Evolutionary conservation across 2,113 vertebrate genomes (phyloP).

Genomic region (Struthidea cinerea): DNA sequence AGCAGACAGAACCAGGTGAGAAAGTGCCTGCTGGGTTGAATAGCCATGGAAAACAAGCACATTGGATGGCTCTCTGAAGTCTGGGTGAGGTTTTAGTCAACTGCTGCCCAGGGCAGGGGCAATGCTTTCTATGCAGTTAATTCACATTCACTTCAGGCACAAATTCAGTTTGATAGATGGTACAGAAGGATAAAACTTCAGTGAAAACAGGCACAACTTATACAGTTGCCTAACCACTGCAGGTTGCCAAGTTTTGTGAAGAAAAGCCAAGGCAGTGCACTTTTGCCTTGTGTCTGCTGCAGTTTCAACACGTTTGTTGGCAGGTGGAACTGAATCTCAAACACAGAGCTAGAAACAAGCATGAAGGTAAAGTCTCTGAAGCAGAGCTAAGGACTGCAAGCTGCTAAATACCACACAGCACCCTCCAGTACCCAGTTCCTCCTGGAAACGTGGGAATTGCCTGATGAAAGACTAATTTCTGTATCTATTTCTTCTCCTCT

Average conservation of each 20-base stretch:
- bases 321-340: not conserved
- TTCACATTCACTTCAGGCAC: not conserved
- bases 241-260: not conserved
- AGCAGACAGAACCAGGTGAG: not conserved
- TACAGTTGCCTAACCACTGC: not conserved
- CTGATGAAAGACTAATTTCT: not conserved
- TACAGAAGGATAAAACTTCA: rapidly evolving
- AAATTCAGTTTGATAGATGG: not conserved
- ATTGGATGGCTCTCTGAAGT: not conserved
- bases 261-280: not conserved
- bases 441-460: not conserved
- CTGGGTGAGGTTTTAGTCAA: not conserved
- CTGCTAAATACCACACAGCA: not conserved
- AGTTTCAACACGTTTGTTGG: not conserved
- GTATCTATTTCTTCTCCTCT: not conserved
- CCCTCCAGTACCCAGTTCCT: not conserved
- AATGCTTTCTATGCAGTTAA: not conserved
- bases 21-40: not conserved
- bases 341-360: not conserved
- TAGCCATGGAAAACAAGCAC: not conserved
- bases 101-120: not conserved
- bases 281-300: not conserved
- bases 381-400: not conserved
- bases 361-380: not conserved
- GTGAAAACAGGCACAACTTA: not conserved